Evolutionary conservation across 2,797 vertebrate species (phyloP), one percentile per base, ranked within the genome.

Genomic region (Anas capensis): DNA sequence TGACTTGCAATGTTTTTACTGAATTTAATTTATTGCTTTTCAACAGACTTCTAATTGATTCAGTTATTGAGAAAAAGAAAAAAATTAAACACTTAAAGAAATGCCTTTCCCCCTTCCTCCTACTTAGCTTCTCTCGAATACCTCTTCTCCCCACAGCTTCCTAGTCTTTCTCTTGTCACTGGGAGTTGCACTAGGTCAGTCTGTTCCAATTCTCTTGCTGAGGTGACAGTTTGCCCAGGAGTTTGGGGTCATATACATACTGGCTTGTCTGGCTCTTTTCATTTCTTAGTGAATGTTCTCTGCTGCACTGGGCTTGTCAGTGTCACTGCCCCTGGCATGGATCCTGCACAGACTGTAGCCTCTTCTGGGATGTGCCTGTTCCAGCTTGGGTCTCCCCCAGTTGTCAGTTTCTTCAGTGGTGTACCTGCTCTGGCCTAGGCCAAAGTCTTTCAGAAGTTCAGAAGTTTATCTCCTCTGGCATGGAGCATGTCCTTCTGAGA

Each of bases 21-120:
- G 34, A 88, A 34, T 48, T 94, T 78, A 76, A 62, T 79, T 90
- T 86, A 79, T 40, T 94, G 83, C 38, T 34, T n/a, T 83, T 90
- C 91, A 70, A 71, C 44, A 53, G 95, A 77, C 11, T 69, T 88
- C 29, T 82, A 34, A 62, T 84, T 14, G 16, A 70, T 94, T 91
- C 10, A 17, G 46, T 29, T 79, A 66, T 4, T 18, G 38, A 49
- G 8, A 1, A 2, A 3, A 18, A 36, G 26, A 44, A 19, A 46
- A 46, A 64, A 85, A 26, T 34, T 61, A 65, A 88, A 76, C 11
- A 6, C 36, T 68, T 83, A 62, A 44, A 29, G 4, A 83, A 58
- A 56, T 12, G 48, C 34, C 64, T 81, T 86, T 86, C 13, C 29
- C 20, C n/a, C 16, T 90, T 90, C 36, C 51, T 78, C 62, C 61